Evolutionary conservation across 2,113 vertebrate genomes (phyloP), one percentile per base, ranked within the genome.

Genomic region (Tiliqua scincoides): DNA sequence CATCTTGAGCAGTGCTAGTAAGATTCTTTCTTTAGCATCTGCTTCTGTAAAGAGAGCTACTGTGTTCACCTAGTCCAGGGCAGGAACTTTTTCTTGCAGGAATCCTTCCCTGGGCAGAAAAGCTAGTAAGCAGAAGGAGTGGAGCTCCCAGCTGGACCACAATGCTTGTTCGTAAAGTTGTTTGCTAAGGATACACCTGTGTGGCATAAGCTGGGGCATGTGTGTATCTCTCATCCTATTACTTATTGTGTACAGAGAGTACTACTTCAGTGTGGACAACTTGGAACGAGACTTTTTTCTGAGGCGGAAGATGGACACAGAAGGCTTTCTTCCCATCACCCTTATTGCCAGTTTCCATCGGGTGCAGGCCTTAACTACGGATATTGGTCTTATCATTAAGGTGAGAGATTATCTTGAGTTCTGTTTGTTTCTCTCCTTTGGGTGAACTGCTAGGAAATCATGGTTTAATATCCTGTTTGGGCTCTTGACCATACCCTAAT

Each of bases 261-360:
- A 99, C 93, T 99, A 99, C 97, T 99, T 99, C 96, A 99, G 99
- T 0, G 95, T 98, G 91, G 98, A 99, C 94, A 99, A 99, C 93
- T 94, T 99, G 96, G 97, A 99, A 94, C 94, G 98, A 59, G 99
- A 99, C 91, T 98, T 99, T 91, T 99, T 99, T 96, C 95, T 99
- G 91, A 96, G 99, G 72, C 96, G 98, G 90, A 99, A 99, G 95
- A 99, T 99, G 99, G 99, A 99, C 86, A 92, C 97, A 0, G 98
- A 97, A 0, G 99, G 99, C 20, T 99, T 99, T 93, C 97, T 99
- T 88, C 98, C 99, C 59, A 94, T 99, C 77, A 96, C 96, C 5
- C 97, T 99, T 59, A 97, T 99, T 0, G 98, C 98, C 84, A 98
- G 98, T 88, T 99, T 99, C 96, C 98, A 99, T 96, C 94, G 99